phyloP scores from a whole-genome alignment of 2,113 vertebrate species.

The Saiga tatarica region DNA sequence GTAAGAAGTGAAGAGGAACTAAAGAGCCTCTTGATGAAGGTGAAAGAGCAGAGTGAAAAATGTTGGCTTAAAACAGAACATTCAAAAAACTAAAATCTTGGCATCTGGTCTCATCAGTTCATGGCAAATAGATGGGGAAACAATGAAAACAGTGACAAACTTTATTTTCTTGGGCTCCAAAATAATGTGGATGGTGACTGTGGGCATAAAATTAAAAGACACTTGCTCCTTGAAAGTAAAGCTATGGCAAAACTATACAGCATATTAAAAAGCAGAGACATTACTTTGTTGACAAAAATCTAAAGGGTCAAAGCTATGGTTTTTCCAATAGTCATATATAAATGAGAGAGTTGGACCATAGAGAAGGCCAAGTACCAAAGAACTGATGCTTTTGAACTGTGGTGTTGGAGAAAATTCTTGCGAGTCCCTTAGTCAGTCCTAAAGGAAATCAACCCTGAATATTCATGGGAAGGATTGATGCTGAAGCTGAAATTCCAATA shows the following conservation, averaged over 20 bases:
- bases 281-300: background rate
- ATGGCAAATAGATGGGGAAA: background rate
- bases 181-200: background rate
- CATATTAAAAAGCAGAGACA: background rate
- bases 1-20: background rate
- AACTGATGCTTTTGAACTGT: background rate
- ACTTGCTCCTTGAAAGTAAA: background rate
- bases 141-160: background rate
- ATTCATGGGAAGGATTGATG: background rate
- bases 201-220: background rate
- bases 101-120: background rate
- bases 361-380: background rate
- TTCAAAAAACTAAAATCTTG: background rate
- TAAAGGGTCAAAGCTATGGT: background rate
- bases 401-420: background rate
- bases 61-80: background rate
- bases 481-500: background rate
- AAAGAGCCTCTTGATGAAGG: background rate
- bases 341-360: background rate
- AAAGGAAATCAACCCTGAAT: background rate
- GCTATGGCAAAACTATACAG: background rate
- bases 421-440: background rate
- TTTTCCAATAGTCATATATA: background rate
- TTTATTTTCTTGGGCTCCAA: background rate
- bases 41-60: background rate